Evolutionary conservation across 2,888 invertebrate species (phyloP).

Genomic region (Pollenia labialis): DNA sequence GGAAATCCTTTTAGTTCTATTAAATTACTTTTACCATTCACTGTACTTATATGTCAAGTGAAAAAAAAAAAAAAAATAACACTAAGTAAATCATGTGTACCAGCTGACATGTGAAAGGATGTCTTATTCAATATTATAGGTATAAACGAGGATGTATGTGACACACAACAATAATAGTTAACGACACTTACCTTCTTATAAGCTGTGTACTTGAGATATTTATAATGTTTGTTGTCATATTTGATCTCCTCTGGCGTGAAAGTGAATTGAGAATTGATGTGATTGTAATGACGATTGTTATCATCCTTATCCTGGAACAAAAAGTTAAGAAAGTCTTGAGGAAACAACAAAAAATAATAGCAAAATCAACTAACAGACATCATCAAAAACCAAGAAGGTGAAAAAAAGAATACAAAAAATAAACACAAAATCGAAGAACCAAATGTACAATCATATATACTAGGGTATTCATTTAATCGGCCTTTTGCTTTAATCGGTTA

Average conservation of each 20-base stretch:
- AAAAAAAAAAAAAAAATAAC: too few species aligned
- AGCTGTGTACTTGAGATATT: conserved; percentile 90
- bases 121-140: too few species aligned
- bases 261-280: conserved; percentile 86
- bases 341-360: not conserved
- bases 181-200: conserved; percentile 86
- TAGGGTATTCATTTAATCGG: too few species aligned
- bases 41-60: too few species aligned
- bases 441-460: not conserved
- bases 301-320: conserved; percentile 82
- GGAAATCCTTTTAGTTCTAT: too few species aligned
- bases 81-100: too few species aligned
- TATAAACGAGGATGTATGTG: too few species aligned
- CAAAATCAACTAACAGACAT: conserved; percentile 15
- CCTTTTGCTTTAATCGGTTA: too few species aligned
- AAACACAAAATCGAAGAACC: conserved; percentile 9
- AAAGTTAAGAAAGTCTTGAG: not conserved
- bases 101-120: too few species aligned
- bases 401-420: conserved; percentile 11
- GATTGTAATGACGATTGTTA: conserved; percentile 84
- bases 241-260: conserved; percentile 91
- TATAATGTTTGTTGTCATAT: conserved; percentile 91
- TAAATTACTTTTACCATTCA: too few species aligned
- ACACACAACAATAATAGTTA: conserved; percentile 31
- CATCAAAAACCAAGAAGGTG: not conserved